Percentiles rank a stretch among this genome's conserved stretches.
phyloP scores from a whole-genome alignment of 2,888 invertebrate genomes.

The Clanis bilineata region DNA sequence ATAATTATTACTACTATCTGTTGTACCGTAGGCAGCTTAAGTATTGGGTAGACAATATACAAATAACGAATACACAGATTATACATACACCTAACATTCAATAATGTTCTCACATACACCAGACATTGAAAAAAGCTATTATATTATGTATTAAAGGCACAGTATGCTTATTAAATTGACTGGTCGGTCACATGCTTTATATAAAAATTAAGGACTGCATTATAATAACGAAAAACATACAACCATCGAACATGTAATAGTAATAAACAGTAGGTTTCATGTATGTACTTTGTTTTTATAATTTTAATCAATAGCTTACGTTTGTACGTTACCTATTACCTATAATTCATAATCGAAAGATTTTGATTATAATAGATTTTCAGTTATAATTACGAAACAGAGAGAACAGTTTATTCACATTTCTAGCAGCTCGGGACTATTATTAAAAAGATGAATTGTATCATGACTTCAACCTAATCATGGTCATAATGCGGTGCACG shows the following conservation, averaged over 20 bases:
- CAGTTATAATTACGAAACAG: no score
- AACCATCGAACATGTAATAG: not conserved
- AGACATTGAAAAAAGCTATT: not conserved
- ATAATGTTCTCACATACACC: not conserved
- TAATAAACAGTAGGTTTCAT: no score
- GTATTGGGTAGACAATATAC: not conserved
- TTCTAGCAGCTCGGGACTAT: no score
- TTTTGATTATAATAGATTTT: no score
- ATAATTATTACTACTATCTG: not conserved
- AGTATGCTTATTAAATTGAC: not conserved
- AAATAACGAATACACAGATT: not conserved
- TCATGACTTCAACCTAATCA: no score
- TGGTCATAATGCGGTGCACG: no score
- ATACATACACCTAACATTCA: not conserved
- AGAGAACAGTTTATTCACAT: no score
- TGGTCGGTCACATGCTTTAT: not conserved
- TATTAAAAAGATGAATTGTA: no score
- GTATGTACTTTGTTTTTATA: no score
- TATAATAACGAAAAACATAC: not conserved
- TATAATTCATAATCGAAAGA: no score
- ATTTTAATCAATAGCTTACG: no score
- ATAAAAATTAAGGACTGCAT: not conserved
- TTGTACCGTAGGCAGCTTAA: not conserved
- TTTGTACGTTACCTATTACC: no score
- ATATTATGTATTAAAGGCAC: not conserved